Evolutionary conservation across 2,888 invertebrate species (phyloP).

Genomic region (Tholera decimalis): DNA sequence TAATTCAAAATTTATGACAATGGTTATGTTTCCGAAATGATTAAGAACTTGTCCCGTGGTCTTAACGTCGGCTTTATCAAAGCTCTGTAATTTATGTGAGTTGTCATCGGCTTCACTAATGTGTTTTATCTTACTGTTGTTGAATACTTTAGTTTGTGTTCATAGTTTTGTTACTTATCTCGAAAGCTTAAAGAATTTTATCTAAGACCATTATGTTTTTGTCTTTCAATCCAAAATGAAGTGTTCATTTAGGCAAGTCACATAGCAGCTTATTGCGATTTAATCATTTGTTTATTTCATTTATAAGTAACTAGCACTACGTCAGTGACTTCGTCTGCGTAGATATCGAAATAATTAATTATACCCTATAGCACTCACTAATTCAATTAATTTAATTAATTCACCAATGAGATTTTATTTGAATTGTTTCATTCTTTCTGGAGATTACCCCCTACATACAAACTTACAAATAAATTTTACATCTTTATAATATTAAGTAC

Average conservation of each 20-base stretch:
- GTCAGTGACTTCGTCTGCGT: too few species aligned
- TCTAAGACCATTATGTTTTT: conserved; percentile 40
- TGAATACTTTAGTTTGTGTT: conserved; percentile 58
- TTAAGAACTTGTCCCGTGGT: conserved; percentile 75
- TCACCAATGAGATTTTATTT: too few species aligned
- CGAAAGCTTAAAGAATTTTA: conserved; percentile 52
- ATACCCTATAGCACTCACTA: too few species aligned
- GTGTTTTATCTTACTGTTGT: conserved; percentile 76
- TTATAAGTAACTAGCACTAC: too few species aligned
- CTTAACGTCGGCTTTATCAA: conserved; percentile 80
- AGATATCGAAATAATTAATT: too few species aligned
- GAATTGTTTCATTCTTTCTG: too few species aligned
- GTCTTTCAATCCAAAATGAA: conserved; percentile 36
- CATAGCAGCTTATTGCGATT: conserved; percentile 33
- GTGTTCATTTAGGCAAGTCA: conserved; percentile 42
- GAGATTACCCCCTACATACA: too few species aligned
- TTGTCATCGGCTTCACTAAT: conserved; percentile 75
- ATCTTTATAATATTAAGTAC: conserved; percentile 17
- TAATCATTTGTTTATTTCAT: conserved; percentile 21
- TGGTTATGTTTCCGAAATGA: conserved; percentile 75
- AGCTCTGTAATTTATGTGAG: conserved; percentile 81
- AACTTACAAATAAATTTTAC: too few species aligned
- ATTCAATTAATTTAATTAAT: too few species aligned
- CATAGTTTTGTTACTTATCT: conserved; percentile 53
- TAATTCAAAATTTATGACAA: conserved; percentile 65